Evolutionary conservation across 2,113 vertebrate species (phyloP), one percentile per base, ranked within the genome.

Genomic region (Peromyscus leucopus): DNA sequence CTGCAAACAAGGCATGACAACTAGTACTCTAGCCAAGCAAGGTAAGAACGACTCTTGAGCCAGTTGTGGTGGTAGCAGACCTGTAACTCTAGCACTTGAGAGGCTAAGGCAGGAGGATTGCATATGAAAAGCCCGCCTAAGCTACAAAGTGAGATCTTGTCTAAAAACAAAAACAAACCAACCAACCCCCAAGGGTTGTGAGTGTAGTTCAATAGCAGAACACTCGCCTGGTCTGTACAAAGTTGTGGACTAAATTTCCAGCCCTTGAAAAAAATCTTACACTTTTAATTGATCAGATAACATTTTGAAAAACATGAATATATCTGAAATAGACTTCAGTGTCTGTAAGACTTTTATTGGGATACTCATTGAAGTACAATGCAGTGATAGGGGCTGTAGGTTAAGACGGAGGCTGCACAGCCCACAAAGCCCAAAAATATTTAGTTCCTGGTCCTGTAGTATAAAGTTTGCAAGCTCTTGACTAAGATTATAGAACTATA

Each of bases 261-360:
- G 46, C 46, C 46, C 33, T 89, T 0, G 72, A 89, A 87, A 67
- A 42, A 63, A 61, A 15, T 5, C 46, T 16, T 63, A 46, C 13
- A 26, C 11, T 55, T 61, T 10, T 33, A 59, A 46, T 0, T 11
- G 0, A 7, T 15, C 19, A 31, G 76, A 19, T 11, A 5, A 39
- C 1, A 39, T 26, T 72, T 78, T 8, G 2, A 51, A 36, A 48
- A 26, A 2, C 0, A 0, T 0, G 36, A n/a, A 24, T 31, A 19
- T 16, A 6, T 3, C 7, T 13, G 12, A 46, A 80, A 36, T 1
- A 24, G 7, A n/a, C 12, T 13, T 48, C 61, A 13, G 33, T 12
- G 0, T n/a, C 22, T 10, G 3, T 0, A 6, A 21, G 42, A 2
- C 21, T 48, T 42, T 89, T 5, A 1, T 0, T 0, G 31, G 67